Conservation (phyloP, 2,888 invertebrate genomes). For the Zaprionus obscuricornis region DNA sequence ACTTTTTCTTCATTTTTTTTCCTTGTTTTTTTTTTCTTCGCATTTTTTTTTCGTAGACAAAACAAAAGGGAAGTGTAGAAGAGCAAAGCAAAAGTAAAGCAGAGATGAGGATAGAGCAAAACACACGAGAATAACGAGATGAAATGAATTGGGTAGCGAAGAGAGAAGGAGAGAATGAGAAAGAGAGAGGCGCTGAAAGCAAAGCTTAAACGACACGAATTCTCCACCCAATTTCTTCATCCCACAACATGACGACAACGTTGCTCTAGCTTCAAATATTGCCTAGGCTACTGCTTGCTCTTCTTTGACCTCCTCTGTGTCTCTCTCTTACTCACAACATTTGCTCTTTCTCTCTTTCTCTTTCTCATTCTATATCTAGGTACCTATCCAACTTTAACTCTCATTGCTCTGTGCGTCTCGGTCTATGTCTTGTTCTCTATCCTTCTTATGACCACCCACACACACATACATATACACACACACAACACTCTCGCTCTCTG, state of each 20-base stretch:
- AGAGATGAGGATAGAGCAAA: too few relatives aligned
- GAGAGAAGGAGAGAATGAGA: neutral
- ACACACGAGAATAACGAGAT: neutral
- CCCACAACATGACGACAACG: constrained; percentile 17
- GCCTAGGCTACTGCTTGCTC: constrained; percentile 42
- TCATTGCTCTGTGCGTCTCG: neutral
- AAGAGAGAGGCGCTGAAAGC: constrained; percentile 21
- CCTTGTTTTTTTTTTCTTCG: too few relatives aligned
- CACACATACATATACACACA: constrained; percentile 9
- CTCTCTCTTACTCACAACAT: too few relatives aligned
- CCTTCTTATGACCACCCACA: constrained; percentile 26
- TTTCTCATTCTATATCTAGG: too few relatives aligned
- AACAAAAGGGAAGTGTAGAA: constrained; percentile 54
- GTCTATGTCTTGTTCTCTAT: constrained; percentile 5
- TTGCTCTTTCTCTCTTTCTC: too few relatives aligned
- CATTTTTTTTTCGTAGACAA: constrained; percentile 63
- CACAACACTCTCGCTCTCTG: constrained; percentile 53
- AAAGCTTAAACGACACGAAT: constrained; percentile 17
- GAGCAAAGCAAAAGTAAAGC: constrained; percentile 15
- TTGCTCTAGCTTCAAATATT: constrained; percentile 11
- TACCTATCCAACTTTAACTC: too few relatives aligned
- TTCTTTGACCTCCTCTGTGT: too few relatives aligned
- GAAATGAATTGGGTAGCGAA: neutral
- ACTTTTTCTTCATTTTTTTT: too few relatives aligned
- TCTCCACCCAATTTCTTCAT: constrained; percentile 25